Conservation (phyloP, 1,140 invertebrate genomes). For the Bombus polaris region DNA sequence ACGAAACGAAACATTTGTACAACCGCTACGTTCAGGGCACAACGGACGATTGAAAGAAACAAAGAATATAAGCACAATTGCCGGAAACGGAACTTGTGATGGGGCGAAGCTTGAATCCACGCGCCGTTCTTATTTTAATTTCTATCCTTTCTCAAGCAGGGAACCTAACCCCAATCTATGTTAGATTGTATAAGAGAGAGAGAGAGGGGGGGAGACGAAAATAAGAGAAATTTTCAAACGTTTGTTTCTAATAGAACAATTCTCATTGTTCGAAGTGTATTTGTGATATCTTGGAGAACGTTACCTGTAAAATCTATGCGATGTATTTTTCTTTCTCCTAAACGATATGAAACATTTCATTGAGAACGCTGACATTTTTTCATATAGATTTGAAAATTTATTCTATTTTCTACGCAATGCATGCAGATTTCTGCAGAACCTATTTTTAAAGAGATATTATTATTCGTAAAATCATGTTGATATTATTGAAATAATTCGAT, state of each 20-base stretch:
- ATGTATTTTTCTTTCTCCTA: no score
- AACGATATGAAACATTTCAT: no score
- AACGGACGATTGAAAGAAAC: constrained; percentile 10
- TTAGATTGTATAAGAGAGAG: background rate
- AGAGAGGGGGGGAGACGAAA: background rate
- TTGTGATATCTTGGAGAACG: no score
- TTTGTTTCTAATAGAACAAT: no score
- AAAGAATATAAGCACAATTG: background rate
- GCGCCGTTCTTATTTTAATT: constrained; percentile 3
- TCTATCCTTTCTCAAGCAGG: background rate
- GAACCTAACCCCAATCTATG: background rate
- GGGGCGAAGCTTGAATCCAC: background rate
- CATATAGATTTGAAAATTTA: no score
- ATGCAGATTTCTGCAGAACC: no score
- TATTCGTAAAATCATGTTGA: background rate
- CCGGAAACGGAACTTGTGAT: background rate
- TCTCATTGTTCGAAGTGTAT: no score
- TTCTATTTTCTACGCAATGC: no score
- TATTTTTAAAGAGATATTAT: background rate
- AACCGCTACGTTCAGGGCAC: background rate
- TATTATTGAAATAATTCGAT: background rate
- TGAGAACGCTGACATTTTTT: no score
- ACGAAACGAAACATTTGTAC: background rate
- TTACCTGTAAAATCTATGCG: no score
- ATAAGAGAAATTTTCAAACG: background rate